Conservation (phyloP, 2,113 vertebrate genomes). For the Stomatorhinus ivindoensis region DNA sequence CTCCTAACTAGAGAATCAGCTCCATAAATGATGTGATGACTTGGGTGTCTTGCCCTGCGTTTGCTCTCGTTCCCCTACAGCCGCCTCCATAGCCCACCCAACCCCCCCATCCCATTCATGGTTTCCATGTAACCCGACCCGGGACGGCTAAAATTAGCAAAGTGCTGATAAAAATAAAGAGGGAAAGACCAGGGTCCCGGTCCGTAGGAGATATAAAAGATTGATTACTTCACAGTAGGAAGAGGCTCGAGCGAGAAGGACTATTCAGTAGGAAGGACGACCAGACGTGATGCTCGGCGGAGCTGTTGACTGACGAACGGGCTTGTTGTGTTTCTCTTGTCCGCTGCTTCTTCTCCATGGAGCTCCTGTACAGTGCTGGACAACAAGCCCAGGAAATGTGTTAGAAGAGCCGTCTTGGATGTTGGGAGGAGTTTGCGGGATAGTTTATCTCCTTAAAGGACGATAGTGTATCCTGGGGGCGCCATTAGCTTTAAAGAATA, state of each 20-base stretch:
- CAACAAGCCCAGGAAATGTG: no score
- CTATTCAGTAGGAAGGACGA: neutral
- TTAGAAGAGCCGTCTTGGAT: neutral
- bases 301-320: neutral
- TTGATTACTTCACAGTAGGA: neutral
- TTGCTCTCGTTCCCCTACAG: neutral
- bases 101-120: neutral
- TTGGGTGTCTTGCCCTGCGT: no score
- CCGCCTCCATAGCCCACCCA: neutral
- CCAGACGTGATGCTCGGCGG: neutral
- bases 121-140: neutral
- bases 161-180: slow-evolving; percentile 26
- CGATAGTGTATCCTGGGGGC: neutral
- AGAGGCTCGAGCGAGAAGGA: neutral
- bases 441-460: neutral
- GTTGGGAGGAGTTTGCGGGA: neutral
- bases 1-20: neutral
- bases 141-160: slow-evolving; percentile 30
- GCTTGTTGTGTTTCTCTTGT: neutral
- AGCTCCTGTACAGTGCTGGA: neutral
- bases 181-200: slow-evolving; percentile 17
- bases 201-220: neutral
- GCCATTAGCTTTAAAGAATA: neutral
- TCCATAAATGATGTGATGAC: neutral
- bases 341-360: neutral